Conservation (phyloP, 2,113 vertebrate species). For the Ardeotis arabs region DNA sequence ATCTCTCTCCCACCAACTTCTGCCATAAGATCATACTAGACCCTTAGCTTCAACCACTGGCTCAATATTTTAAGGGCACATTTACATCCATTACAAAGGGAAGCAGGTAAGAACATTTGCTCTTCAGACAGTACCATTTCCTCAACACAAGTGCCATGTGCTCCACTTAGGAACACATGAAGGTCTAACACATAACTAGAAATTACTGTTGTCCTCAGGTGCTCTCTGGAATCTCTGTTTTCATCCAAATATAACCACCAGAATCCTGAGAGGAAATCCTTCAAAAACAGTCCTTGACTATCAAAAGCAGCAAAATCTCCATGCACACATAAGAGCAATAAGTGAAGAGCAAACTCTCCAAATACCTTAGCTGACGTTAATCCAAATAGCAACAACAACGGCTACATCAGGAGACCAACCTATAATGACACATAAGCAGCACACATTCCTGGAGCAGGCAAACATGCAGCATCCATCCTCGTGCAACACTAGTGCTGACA, state of each 20-base stretch:
- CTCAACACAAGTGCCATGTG: not conserved
- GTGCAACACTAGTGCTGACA: rapidly evolving
- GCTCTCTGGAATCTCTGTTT: not conserved
- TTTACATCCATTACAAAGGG: not conserved
- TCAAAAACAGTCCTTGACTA: not conserved
- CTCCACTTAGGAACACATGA: not conserved
- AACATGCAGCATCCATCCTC: not conserved
- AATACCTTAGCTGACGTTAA: not conserved
- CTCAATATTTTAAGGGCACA: not conserved
- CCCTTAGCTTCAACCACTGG: not conserved
- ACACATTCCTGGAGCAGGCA: not conserved
- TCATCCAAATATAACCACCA: conserved; percentile 9
- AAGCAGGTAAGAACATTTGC: not conserved
- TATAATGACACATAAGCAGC: rapidly evolving
- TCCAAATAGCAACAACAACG: not conserved
- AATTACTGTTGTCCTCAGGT: not conserved
- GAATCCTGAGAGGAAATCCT: not conserved
- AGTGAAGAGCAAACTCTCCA: not conserved
- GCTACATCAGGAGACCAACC: not conserved
- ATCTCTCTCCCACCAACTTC: not conserved
- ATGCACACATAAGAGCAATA: not conserved
- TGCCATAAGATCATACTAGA: not conserved
- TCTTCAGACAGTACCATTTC: not conserved
- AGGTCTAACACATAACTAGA: not conserved
- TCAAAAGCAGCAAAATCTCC: not conserved